Evolutionary conservation across 2,797 vertebrate genomes (phyloP).

Genomic region (Lepidocolaptes lacrymiger): DNA sequence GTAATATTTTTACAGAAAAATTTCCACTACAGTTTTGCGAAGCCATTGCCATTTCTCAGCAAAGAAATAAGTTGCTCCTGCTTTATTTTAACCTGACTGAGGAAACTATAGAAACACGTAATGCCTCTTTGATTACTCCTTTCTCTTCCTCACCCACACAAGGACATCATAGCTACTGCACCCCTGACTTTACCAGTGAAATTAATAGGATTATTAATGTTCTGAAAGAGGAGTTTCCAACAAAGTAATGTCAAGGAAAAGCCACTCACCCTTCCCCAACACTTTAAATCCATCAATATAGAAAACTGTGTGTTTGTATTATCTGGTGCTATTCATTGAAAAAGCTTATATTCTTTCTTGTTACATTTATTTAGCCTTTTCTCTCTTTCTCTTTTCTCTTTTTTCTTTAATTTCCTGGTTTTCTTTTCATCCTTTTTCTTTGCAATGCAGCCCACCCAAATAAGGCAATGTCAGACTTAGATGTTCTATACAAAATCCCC

Average conservation of each 20-base stretch:
- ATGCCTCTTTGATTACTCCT: neutral
- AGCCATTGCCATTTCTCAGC: neutral
- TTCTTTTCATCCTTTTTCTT: neutral
- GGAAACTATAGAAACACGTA: neutral
- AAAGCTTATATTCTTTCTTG: neutral
- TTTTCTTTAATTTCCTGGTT: neutral
- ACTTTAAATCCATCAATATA: neutral
- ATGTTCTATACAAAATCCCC: neutral
- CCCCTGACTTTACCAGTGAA: neutral
- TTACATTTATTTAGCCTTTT: neutral
- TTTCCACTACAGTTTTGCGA: neutral
- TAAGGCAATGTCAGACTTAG: neutral
- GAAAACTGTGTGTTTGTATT: neutral
- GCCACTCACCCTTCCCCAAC: neutral
- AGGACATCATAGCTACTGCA: neutral
- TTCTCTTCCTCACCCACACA: neutral
- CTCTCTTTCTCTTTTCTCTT: neutral
- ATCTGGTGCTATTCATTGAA: neutral
- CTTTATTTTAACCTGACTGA: neutral
- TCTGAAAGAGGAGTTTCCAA: neutral
- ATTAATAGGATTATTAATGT: neutral
- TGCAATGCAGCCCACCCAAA: neutral
- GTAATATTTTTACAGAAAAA: neutral
- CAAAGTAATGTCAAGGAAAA: neutral
- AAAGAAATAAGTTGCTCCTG: neutral